A percentile compares a stretch with the other conserved stretches of the same genome.
Conservation (phyloP, 2,888 invertebrate species). For the Meiosimyza platycephala region DNA sequence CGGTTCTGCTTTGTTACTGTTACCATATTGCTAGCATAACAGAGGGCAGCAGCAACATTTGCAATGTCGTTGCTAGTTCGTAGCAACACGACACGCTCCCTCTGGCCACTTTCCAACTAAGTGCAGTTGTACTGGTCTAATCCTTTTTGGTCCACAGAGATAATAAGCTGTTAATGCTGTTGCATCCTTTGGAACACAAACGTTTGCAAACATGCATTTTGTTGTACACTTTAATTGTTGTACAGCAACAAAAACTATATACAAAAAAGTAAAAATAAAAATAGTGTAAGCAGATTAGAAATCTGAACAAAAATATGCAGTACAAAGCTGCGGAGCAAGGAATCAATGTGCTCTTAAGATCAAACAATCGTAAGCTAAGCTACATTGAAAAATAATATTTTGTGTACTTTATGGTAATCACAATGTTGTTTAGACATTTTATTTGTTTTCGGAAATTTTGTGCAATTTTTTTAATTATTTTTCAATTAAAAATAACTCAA, state of each 20-base stretch:
- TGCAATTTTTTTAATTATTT: no score
- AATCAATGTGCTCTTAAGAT: no score
- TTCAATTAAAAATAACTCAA: no score
- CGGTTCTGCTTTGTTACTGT: not conserved
- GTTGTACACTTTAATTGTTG: conserved; percentile 15
- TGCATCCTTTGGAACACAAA: conserved; percentile 10
- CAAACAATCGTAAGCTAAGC: no score
- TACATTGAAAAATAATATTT: no score
- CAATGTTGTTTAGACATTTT: no score
- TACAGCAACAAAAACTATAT: conserved; percentile 11
- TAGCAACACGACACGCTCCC: not conserved
- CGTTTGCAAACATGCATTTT: not conserved
- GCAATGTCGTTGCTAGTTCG: not conserved
- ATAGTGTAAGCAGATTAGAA: no score
- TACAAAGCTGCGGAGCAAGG: no score
- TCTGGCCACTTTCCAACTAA: not conserved
- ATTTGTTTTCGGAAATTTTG: no score
- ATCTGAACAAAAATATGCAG: no score
- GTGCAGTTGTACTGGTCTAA: not conserved
- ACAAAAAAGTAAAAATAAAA: no score
- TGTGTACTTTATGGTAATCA: no score
- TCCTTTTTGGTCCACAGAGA: conserved; percentile 5
- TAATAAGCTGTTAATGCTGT: conserved; percentile 19
- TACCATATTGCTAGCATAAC: not conserved
- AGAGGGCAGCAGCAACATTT: not conserved